Conservation (phyloP, 2,113 vertebrate genomes). For the Entelurus aequoreus region DNA sequence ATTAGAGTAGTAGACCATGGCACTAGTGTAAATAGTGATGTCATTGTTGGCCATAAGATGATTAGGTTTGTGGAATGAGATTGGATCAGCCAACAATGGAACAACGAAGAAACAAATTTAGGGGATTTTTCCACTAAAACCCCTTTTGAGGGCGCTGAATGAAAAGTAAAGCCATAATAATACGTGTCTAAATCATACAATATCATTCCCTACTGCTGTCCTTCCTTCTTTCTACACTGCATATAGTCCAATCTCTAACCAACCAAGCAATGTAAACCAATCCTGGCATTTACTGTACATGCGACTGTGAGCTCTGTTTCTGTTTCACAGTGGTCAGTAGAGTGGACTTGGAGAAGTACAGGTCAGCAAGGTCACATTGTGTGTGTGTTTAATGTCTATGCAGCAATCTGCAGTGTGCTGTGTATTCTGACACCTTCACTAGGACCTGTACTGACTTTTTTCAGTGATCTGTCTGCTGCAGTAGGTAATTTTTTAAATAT, state of each 20-base stretch:
- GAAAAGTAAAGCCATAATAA: no score
- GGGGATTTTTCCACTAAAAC: not conserved
- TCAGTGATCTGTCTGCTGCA: not conserved
- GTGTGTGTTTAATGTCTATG: not conserved
- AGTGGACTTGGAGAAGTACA: not conserved
- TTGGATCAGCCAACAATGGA: conserved; percentile 20
- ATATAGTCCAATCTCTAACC: no score
- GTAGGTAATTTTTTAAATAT: not conserved
- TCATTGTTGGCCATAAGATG: conserved; percentile 49
- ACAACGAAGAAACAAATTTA: conserved; percentile 10
- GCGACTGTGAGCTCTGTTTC: not conserved
- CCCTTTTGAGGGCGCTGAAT: no score
- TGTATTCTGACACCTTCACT: conserved; percentile 3
- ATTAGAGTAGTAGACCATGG: conserved; percentile 15
- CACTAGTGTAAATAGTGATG: conserved; percentile 38
- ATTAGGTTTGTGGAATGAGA: conserved; percentile 44
- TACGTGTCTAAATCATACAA: no score
- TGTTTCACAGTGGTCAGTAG: not conserved
- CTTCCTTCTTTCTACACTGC: no score
- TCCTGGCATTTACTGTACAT: no score
- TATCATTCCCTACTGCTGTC: no score
- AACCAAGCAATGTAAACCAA: not conserved
- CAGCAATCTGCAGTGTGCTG: not conserved
- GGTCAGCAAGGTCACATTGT: not conserved
- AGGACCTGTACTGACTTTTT: conserved; percentile 1